A percentile compares a stretch with the other conserved stretches of the same genome.
phyloP scores from a whole-genome alignment of 92 coral and sea anemone genomes.

The Pocillopora meandrina region DNA sequence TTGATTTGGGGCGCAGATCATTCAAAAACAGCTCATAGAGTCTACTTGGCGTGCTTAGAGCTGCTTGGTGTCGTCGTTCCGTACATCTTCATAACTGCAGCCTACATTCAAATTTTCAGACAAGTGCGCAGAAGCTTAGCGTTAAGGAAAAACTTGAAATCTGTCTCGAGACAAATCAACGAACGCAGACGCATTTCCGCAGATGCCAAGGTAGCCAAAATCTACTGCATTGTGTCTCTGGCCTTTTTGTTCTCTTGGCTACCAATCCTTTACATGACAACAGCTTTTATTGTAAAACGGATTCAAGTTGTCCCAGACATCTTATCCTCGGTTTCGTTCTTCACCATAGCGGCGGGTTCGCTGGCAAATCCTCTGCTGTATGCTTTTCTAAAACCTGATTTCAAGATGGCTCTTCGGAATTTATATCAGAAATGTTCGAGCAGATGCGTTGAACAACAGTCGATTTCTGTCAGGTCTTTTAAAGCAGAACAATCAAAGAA shows the following conservation, averaged over 20 bases:
- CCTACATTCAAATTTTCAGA: slow-evolving; percentile 57
- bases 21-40: slow-evolving; percentile 39
- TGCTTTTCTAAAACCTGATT: no score
- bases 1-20: slow-evolving; percentile 61
- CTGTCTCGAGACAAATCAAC: not conserved
- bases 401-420: no score
- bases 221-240: slow-evolving; percentile 54
- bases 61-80: slow-evolving; percentile 69
- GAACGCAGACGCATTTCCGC: slow-evolving; percentile 45
- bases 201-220: slow-evolving; percentile 67
- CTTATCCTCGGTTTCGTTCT: slow-evolving; percentile 49
- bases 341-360: no score
- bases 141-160: slow-evolving; percentile 24
- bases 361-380: no score
- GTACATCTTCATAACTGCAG: slow-evolving; percentile 51
- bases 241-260: slow-evolving; percentile 72
- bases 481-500: no score
- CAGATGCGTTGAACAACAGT: no score
- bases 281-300: slow-evolving; percentile 44
- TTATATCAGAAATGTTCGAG: no score
- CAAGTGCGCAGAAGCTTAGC: slow-evolving; percentile 56
- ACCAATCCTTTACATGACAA: slow-evolving; percentile 74
- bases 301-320: slow-evolving; percentile 53
- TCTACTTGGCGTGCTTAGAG: slow-evolving; percentile 59
- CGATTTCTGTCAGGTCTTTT: no score